These are phyloP conservation scores for Cyanoderma ruficeps DNA, from an alignment of 2,113 vertebrate species.

Conservation along the genomic window DNA sequence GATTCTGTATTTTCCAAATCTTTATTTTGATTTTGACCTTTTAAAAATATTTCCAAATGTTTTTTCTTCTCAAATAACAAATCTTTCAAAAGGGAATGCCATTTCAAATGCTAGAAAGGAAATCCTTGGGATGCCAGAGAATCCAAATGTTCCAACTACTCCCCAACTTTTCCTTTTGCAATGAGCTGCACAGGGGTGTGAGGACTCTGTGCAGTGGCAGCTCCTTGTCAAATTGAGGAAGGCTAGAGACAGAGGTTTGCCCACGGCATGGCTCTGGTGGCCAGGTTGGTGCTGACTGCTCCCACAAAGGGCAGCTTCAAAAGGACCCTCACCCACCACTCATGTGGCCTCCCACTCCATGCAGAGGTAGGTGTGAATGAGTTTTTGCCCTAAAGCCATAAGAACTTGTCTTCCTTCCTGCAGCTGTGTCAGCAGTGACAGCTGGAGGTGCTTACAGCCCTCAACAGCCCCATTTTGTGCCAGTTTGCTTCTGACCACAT, in stretches of 20 bases:
- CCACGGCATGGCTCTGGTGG: background rate
- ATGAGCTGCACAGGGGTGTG: accelerated
- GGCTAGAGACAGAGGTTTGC: background rate
- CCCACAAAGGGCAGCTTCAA: background rate
- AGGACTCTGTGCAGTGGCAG: background rate
- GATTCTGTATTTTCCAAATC: constrained; percentile 26
- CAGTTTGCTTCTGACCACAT: background rate
- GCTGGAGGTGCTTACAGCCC: background rate
- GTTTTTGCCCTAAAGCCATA: background rate
- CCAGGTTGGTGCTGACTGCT: background rate
- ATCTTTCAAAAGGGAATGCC: constrained; percentile 15
- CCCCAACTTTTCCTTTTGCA: background rate
- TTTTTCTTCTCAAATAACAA: constrained; percentile 20
- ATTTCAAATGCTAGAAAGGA: constrained; percentile 24
- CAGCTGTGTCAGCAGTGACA: background rate
- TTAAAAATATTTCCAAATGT: constrained; percentile 46
- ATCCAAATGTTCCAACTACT: background rate
- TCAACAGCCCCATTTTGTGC: background rate
- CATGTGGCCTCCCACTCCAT: background rate
- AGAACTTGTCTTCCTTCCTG: background rate
- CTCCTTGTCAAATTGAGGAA: background rate
- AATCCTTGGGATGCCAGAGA: background rate
- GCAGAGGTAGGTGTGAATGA: background rate
- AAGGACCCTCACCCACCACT: background rate
- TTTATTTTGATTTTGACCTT: constrained; percentile 59